phyloP scores from a whole-genome alignment of 2,888 invertebrate species.

The Aricia artaxerxes region DNA sequence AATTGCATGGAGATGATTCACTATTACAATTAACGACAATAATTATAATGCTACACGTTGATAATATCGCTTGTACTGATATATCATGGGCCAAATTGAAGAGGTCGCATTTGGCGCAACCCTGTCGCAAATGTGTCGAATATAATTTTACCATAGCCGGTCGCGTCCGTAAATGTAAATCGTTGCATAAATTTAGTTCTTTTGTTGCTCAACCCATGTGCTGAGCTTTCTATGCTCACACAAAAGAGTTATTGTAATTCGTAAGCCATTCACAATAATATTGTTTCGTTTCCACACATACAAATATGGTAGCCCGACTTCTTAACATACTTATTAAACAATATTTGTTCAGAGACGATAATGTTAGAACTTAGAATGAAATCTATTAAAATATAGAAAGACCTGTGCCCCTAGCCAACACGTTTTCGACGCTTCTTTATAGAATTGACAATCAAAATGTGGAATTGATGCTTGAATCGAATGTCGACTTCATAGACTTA shows the following conservation, averaged over 20 bases:
- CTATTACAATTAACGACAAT: no score
- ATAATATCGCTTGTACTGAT: no score
- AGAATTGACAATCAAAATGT: no score
- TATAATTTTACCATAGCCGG: slow-evolving; percentile 32
- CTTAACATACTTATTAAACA: neutral
- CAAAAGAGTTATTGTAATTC: slow-evolving; percentile 2
- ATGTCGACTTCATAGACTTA: no score
- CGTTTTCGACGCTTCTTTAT: no score
- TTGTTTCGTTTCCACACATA: neutral
- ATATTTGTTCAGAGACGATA: neutral
- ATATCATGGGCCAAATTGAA: no score
- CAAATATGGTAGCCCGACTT: slow-evolving; percentile 1
- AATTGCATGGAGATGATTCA: no score
- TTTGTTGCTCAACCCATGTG: slow-evolving; percentile 18
- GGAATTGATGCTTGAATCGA: no score
- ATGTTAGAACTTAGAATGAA: neutral
- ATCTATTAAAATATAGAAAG: no score
- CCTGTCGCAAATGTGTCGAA: slow-evolving; percentile 26
- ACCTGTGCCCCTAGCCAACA: no score
- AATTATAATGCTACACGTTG: no score
- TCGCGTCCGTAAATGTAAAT: slow-evolving; percentile 35
- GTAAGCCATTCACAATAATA: slow-evolving; percentile 1
- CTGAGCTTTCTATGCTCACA: slow-evolving; percentile 21
- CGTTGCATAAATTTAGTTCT: slow-evolving; percentile 25
- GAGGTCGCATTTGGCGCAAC: neutral